Conservation (phyloP, 1,140 invertebrate species). For the Sinonovacula constricta region DNA sequence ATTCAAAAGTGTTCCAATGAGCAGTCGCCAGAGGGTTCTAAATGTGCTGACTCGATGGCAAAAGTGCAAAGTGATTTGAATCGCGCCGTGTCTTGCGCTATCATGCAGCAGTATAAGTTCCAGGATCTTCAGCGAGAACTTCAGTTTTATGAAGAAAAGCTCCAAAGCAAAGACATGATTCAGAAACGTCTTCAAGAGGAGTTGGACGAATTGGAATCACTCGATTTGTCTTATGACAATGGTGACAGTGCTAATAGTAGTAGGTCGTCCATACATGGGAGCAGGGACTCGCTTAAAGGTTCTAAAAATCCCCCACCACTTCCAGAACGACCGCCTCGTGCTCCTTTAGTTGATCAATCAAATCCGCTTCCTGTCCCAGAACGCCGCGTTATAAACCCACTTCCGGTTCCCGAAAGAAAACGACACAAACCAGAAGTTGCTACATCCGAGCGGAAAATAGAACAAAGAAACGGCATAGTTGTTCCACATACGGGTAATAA, state of each 20-base stretch:
- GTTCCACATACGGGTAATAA: background rate
- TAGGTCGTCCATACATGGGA: background rate
- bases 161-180: constrained; percentile 83
- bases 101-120: constrained; percentile 83
- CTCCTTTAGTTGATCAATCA: background rate
- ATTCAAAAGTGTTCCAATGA: constrained; percentile 53
- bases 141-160: constrained; percentile 82
- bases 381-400: background rate
- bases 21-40: constrained; percentile 53
- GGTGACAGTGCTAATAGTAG: background rate
- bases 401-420: constrained; percentile 34
- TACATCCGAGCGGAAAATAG: background rate
- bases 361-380: background rate
- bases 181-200: constrained; percentile 84
- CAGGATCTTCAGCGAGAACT: constrained; percentile 83
- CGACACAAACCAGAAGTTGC: background rate
- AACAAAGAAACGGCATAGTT: background rate
- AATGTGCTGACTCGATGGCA: constrained; percentile 81
- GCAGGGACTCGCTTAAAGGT: background rate
- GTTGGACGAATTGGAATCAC: constrained; percentile 83
- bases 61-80: constrained; percentile 69
- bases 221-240: constrained; percentile 79
- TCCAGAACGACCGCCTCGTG: constrained; percentile 34
- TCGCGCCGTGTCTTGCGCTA: constrained; percentile 72
- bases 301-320: constrained; percentile 41